A percentile compares a stretch with the other conserved stretches of the same genome.
These are phyloP conservation scores for Sylvicola cinctus DNA, from an alignment of 2,888 invertebrate genomes.

Conservation along the genomic window DNA sequence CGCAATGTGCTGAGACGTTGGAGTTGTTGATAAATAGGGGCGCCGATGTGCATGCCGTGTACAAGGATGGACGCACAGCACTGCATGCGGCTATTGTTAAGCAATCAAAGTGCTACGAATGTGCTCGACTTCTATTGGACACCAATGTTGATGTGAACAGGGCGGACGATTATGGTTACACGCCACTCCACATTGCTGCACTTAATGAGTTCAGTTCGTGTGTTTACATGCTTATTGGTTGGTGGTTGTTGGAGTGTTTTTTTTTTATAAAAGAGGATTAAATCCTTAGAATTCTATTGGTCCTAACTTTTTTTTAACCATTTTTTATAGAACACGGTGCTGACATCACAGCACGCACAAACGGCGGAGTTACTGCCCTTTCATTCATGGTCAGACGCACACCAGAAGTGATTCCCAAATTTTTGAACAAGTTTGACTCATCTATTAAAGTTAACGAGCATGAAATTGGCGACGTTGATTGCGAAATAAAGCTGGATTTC, in stretches of 20 bases:
- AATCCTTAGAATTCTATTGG: background rate
- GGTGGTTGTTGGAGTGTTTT: constrained; percentile 9
- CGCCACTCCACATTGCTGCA: constrained; percentile 64
- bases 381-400: constrained; percentile 69
- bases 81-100: constrained; percentile 64
- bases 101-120: constrained; percentile 43
- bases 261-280: background rate
- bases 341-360: constrained; percentile 60
- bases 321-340: constrained; percentile 42
- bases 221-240: constrained; percentile 44
- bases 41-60: constrained; percentile 42
- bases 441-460: constrained; percentile 63
- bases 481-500: constrained; percentile 52
- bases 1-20: constrained; percentile 58
- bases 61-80: constrained; percentile 56
- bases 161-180: constrained; percentile 64
- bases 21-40: constrained; percentile 44
- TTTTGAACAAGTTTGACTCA: constrained; percentile 47
- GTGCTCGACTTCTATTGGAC: constrained; percentile 39
- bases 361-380: constrained; percentile 58
- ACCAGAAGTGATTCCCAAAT: constrained; percentile 57
- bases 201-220: constrained; percentile 62
- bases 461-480: constrained; percentile 69
- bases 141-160: constrained; percentile 54
- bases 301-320: constrained; percentile 3